These are phyloP conservation scores for Fragariocoptes setiger DNA, from an alignment of 1,140 invertebrate species.

Conservation along the genomic window DNA sequence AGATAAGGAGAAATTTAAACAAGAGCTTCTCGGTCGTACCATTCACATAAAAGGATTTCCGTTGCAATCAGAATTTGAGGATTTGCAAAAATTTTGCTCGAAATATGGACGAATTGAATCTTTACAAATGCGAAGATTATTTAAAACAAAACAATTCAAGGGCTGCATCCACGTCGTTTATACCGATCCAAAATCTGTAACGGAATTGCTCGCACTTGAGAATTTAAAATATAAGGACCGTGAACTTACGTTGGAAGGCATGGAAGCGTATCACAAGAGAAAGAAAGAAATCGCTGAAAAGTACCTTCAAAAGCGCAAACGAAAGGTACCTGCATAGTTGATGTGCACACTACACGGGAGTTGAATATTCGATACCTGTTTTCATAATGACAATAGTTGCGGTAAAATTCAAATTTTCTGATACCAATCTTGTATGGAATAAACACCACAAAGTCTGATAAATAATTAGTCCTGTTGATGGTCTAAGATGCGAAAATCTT, in stretches of 20 bases:
- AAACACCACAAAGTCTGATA: no score
- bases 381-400: no score
- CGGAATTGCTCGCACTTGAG: background rate
- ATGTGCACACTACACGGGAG: no score
- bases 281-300: background rate
- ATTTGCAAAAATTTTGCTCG: slow-evolving; percentile 37
- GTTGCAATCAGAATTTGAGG: slow-evolving; percentile 28
- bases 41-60: slow-evolving; percentile 71
- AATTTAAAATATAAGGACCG: background rate
- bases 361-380: no score
- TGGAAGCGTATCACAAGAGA: background rate
- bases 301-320: background rate
- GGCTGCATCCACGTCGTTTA: background rate
- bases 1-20: slow-evolving; percentile 44
- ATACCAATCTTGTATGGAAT: no score
- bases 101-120: slow-evolving; percentile 36
- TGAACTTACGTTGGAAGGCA: background rate
- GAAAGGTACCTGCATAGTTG: no score
- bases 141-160: slow-evolving; percentile 4
- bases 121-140: slow-evolving; percentile 24
- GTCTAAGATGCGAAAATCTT: no score
- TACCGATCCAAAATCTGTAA: background rate
- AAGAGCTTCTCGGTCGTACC: slow-evolving; percentile 37
- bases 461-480: no score
- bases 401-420: no score